Base-by-base conservation (phyloP, 2,888 invertebrate species). In the Portevinia maculata region DNA sequence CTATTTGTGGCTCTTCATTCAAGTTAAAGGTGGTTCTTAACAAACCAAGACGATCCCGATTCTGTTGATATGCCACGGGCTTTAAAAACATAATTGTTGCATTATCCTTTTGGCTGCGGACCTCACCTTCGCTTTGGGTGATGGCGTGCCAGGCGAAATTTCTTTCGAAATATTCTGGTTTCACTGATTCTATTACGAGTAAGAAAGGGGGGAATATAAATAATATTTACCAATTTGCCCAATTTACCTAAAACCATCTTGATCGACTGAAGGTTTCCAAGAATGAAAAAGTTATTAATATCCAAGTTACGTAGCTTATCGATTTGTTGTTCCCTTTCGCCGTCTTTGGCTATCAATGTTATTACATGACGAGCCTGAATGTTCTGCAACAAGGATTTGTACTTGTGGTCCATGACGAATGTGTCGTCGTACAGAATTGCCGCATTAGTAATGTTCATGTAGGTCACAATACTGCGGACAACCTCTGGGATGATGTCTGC, bases 331-430 rank as follows among this genome's bases (percentile, higher is more conserved):
- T 93, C 93, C 7, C 91, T 88, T 0, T 89, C 88, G 1, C 89
- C 89, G 81, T 93, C 93, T 79, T 93, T 93, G 85, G 93, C 92
- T 74, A 92, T 92, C 34, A 92, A 92, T 3, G 95, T 94, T 81
- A 98, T 97, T 0, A 98, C 94, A 90, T 98, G 98, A 8, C 98
- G 93, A 0, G 97, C 96, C 5, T 97, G 96, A 69, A 98, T 95
- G 88, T 98, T 98, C 90, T 97, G 94, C 37, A 98, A 92, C 7
- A 98, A 91, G 8, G 97, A 95, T 90, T 97, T 97, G 90, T 97
- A 98, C 90, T 98, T 97, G 91, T 98, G 97, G 88, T 97, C 97
- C 96, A 98, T 96, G 9, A 96, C 95, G 88, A 97, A 98, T 39
- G 94, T 94, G 21, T 95, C 94, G 87, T 99, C 98, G 89, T 96